phyloP scores from a whole-genome alignment of 2,888 invertebrate species.

The Andrena flavipes region DNA sequence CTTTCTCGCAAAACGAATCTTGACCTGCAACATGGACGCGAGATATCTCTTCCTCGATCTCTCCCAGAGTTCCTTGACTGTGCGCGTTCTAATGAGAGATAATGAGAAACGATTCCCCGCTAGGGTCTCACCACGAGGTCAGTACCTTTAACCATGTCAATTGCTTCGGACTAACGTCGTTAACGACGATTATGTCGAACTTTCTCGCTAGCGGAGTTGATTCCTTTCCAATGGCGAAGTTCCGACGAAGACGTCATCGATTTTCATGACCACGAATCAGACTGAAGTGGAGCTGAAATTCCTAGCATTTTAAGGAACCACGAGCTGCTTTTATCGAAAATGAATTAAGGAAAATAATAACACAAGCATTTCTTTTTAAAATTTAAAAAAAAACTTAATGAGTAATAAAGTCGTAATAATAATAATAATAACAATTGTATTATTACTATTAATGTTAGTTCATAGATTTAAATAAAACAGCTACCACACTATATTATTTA shows the following conservation, averaged over 20 bases:
- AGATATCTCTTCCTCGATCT: too few relatives aligned
- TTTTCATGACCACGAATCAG: background rate
- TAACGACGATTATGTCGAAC: slow-evolving; percentile 17
- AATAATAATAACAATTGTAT: background rate
- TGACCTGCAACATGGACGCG: background rate
- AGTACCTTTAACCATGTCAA: slow-evolving; percentile 11
- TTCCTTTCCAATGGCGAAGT: background rate
- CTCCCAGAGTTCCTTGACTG: background rate
- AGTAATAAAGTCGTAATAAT: background rate
- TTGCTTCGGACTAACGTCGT: background rate
- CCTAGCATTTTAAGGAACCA: too few relatives aligned
- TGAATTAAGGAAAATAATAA: too few relatives aligned
- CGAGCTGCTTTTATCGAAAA: too few relatives aligned
- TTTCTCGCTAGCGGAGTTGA: slow-evolving; percentile 12
- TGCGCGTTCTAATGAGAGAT: background rate
- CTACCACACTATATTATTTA: too few relatives aligned
- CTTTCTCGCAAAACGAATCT: background rate
- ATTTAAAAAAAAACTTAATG: background rate
- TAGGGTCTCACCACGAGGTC: background rate
- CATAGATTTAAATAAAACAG: too few relatives aligned
- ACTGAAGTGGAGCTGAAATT: too few relatives aligned
- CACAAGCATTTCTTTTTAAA: too few relatives aligned
- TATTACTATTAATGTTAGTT: too few relatives aligned
- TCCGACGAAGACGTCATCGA: background rate
- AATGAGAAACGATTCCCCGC: background rate